These are phyloP conservation scores for Drosophila pseudoananassae DNA, from an alignment of 1,140 invertebrate species.

Conservation along the genomic window DNA sequence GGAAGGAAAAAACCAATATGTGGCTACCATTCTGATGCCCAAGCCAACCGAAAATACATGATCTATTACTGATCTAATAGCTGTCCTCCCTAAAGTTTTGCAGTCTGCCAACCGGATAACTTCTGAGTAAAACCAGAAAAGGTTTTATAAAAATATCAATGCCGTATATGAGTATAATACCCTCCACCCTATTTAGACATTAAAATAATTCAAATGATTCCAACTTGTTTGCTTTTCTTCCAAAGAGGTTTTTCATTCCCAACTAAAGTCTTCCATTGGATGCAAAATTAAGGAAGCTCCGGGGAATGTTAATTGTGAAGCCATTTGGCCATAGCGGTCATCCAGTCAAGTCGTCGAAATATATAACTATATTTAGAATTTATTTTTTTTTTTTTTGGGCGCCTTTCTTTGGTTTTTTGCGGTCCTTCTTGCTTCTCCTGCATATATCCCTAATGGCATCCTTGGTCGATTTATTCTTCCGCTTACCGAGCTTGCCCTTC, in stretches of 20 bases:
- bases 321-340: background rate
- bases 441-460: background rate
- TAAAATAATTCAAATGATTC: background rate
- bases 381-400: constrained; percentile 3
- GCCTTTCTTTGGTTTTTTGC: background rate
- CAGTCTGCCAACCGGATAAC: background rate
- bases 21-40: constrained; percentile 16
- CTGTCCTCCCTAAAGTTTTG: background rate
- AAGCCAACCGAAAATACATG: background rate
- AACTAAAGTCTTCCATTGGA: too few relatives aligned
- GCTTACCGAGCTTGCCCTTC: background rate
- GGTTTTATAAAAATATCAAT: background rate
- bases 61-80: background rate
- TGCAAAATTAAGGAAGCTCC: background rate
- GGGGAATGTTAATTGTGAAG: background rate
- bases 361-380: background rate
- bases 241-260: too few relatives aligned
- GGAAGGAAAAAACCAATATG: constrained; percentile 2
- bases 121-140: background rate
- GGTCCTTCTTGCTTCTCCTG: background rate
- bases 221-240: background rate
- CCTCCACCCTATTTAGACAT: background rate
- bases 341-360: background rate
- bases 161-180: background rate
- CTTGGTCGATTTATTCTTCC: background rate